These are phyloP conservation scores for Diplosoma virens DNA, from an alignment of 23 tunicate species.

Conservation along the genomic window DNA sequence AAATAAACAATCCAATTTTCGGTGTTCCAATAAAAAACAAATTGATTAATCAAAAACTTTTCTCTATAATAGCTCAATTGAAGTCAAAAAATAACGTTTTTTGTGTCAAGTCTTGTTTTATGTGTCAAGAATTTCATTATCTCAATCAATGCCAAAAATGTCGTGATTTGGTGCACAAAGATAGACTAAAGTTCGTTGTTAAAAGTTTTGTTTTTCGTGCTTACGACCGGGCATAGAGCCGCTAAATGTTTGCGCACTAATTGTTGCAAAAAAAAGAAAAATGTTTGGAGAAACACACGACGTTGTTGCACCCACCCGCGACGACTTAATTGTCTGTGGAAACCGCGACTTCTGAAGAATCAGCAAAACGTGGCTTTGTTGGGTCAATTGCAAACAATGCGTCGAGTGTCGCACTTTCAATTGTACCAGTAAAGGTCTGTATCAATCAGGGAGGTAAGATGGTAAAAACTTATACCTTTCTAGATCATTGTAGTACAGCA, in stretches of 20 bases:
- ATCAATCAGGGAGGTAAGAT: not conserved
- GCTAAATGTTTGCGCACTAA: not conserved
- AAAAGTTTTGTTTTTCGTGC: not conserved
- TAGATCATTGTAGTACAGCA: constrained; percentile 3
- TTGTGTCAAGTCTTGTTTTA: not conserved
- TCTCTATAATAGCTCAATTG: not conserved
- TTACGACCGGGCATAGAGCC: not conserved
- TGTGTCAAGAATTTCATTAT: not conserved
- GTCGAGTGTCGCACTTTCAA: not conserved
- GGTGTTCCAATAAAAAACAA: not conserved
- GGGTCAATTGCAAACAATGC: not conserved
- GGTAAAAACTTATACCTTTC: not conserved
- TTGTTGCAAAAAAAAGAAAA: not conserved
- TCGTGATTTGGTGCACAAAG: not conserved
- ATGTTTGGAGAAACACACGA: not conserved
- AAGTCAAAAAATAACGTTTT: not conserved
- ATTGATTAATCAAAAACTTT: not conserved
- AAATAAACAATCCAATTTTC: not conserved
- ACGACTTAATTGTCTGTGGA: not conserved
- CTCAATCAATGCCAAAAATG: no score
- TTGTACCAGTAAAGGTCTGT: constrained; percentile 6
- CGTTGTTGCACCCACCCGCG: not conserved
- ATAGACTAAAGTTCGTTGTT: not conserved
- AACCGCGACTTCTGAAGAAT: not conserved
- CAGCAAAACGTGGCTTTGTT: not conserved